These are phyloP conservation scores for Setipinna tenuifilis DNA, from an alignment of 2,797 vertebrate species.

Conservation along the genomic window DNA sequence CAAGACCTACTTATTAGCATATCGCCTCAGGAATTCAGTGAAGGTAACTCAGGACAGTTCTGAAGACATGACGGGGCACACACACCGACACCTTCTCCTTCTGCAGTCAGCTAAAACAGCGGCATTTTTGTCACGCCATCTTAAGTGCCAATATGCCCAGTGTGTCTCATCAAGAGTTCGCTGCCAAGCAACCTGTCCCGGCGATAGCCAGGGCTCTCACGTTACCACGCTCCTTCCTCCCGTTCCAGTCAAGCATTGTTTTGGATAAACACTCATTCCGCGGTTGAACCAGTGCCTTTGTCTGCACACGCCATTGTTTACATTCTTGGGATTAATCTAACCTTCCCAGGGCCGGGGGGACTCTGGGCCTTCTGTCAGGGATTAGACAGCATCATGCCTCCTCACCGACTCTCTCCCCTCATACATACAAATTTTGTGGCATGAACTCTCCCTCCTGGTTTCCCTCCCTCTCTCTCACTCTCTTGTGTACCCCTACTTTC, in stretches of 20 bases:
- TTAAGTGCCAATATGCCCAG: neutral
- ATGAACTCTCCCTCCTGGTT: neutral
- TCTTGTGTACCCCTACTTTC: no score
- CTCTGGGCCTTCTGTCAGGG: neutral
- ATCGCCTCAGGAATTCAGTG: neutral
- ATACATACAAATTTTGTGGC: neutral
- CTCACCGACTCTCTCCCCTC: neutral
- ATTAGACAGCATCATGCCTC: constrained; percentile 6
- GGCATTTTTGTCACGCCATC: neutral
- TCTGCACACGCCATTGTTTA: constrained; percentile 20
- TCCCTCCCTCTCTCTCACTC: neutral
- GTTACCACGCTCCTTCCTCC: neutral
- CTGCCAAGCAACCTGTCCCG: constrained; percentile 8
- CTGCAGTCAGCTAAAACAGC: neutral
- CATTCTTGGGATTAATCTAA: constrained; percentile 21
- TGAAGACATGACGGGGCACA: neutral
- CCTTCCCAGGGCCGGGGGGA: neutral
- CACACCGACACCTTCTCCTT: neutral
- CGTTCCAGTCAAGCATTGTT: neutral
- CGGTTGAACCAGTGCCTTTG: neutral
- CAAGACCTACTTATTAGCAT: neutral
- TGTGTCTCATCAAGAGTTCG: neutral
- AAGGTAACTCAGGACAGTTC: neutral
- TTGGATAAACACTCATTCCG: neutral
- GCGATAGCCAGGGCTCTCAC: neutral